Evolutionary conservation across 2,888 invertebrate genomes (phyloP).

Genomic region (Melinopterus prodromus): DNA sequence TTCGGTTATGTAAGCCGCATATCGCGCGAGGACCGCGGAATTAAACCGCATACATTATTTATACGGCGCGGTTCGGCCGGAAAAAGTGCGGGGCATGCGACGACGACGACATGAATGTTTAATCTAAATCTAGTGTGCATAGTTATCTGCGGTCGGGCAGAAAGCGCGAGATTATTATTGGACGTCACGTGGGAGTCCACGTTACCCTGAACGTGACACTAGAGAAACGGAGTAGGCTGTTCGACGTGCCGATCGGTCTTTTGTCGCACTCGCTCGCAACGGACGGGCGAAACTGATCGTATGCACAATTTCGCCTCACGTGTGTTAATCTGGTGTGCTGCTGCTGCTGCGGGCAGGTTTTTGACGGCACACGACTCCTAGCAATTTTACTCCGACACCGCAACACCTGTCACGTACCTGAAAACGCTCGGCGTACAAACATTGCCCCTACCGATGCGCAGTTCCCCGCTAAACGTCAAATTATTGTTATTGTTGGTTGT

Average conservation of each 20-base stretch:
- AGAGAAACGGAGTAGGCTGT: slow-evolving; percentile 38
- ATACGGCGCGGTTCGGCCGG: neutral
- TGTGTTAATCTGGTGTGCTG: slow-evolving; percentile 43
- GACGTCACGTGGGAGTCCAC: slow-evolving; percentile 59
- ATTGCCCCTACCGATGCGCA: slow-evolving; percentile 17
- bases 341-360: slow-evolving; percentile 40
- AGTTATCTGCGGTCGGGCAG: slow-evolving; percentile 8
- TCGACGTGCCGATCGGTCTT: slow-evolving; percentile 11
- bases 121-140: slow-evolving; percentile 18
- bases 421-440: slow-evolving; percentile 39
- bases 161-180: slow-evolving; percentile 27
- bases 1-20: slow-evolving; percentile 19
- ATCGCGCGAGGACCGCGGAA: neutral
- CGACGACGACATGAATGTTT: neutral
- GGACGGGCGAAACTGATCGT: slow-evolving; percentile 5
- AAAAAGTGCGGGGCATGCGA: neutral
- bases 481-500: slow-evolving; percentile 12
- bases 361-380: slow-evolving; percentile 42
- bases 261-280: slow-evolving; percentile 9
- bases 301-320: slow-evolving; percentile 48
- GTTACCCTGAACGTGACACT: slow-evolving; percentile 59
- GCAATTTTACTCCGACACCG: slow-evolving; percentile 26
- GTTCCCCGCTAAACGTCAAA: slow-evolving; percentile 22
- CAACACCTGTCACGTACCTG: slow-evolving; percentile 47
- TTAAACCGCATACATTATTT: neutral